These are phyloP conservation scores for Chiloscyllium plagiosum DNA, from an alignment of 2,113 vertebrate genomes.

Conservation along the genomic window DNA sequence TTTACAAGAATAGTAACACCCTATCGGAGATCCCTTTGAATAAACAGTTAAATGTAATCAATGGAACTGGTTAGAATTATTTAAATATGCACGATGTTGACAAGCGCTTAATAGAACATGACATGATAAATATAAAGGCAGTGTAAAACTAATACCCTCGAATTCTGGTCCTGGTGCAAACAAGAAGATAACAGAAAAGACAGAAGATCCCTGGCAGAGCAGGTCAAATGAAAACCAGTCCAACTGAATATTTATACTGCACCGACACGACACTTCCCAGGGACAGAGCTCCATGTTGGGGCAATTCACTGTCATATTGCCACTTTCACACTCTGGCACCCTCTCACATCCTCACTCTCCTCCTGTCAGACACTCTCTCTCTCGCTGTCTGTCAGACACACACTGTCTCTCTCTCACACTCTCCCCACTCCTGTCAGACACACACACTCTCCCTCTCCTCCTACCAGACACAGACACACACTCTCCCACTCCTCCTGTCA, in stretches of 20 bases:
- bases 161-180: neutral
- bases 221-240: neutral
- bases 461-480: too few relatives aligned
- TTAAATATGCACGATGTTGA: neutral
- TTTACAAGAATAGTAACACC: neutral
- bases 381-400: too few relatives aligned
- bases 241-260: neutral
- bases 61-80: neutral
- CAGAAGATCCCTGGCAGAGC: neutral
- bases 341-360: too few relatives aligned
- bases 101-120: neutral
- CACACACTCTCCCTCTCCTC: too few relatives aligned
- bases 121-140: neutral
- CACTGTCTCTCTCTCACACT: too few relatives aligned
- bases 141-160: neutral
- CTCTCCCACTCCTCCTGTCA: too few relatives aligned
- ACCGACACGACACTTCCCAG: neutral
- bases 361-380: too few relatives aligned
- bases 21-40: neutral
- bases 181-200: neutral
- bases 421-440: too few relatives aligned
- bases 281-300: neutral
- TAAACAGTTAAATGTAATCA: neutral
- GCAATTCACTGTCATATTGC: neutral
- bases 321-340: too few relatives aligned